Percentiles rank a stretch among this genome's conserved stretches.
Conservation (phyloP, 2,888 invertebrate genomes). For the Pedicia rivosa region DNA sequence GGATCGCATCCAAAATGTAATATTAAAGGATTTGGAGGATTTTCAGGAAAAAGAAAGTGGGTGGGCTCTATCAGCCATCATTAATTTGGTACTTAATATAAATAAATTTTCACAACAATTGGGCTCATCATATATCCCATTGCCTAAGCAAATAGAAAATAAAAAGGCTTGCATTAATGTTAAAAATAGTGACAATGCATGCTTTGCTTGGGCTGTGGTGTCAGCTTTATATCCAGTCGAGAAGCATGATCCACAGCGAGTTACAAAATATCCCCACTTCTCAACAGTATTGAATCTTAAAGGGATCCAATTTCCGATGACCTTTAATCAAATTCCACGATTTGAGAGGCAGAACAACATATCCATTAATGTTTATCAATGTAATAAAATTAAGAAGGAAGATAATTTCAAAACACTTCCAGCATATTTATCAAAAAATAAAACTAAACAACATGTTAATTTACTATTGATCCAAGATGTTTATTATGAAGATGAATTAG, state of each 20-base stretch:
- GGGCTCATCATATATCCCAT: conserved; percentile 11
- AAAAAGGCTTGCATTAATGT: conserved; percentile 16
- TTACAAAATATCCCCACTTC: conserved; percentile 11
- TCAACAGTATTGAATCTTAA: conserved; percentile 10
- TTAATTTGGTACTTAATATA: conserved; percentile 11
- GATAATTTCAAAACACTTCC: background rate
- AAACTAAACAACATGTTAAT: background rate
- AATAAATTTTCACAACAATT: conserved; percentile 12
- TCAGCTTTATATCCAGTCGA: conserved; percentile 13
- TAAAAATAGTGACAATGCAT: conserved; percentile 13
- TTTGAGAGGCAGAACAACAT: conserved; percentile 10
- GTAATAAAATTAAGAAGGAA: background rate
- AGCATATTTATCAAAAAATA: background rate
- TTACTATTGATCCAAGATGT: background rate
- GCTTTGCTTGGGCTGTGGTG: conserved; percentile 15
- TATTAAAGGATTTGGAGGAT: conserved; percentile 11
- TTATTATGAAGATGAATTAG: background rate
- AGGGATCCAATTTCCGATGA: conserved; percentile 13
- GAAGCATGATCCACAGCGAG: conserved; percentile 8
- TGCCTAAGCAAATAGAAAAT: conserved; percentile 10
- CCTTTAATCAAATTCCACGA: conserved; percentile 11
- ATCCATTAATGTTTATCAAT: conserved; percentile 11
- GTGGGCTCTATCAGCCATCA: conserved; percentile 12
- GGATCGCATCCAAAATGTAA: background rate
- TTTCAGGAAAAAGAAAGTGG: conserved; percentile 15